A percentile compares a stretch with the other conserved stretches of the same genome.
phyloP scores from a whole-genome alignment of 2,888 invertebrate species.

The Oscheius sp. region DNA sequence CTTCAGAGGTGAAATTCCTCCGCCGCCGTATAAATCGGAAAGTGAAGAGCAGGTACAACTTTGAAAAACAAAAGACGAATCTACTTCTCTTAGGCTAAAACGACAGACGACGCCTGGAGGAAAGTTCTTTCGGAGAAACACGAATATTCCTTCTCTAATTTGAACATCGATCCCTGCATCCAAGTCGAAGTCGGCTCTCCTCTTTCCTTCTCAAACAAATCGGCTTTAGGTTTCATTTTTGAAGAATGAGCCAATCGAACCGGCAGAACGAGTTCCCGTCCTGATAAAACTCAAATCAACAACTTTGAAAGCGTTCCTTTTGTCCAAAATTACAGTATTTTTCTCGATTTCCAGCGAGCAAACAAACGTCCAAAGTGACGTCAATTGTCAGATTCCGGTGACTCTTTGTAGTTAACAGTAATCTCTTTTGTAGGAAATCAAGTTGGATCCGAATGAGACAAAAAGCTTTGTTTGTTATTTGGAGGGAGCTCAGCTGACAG shows the following conservation, averaged over 20 bases:
- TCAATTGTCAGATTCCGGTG: too few relatives aligned
- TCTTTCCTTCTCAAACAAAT: not conserved
- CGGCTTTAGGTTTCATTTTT: constrained; percentile 9
- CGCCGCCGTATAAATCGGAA: not conserved
- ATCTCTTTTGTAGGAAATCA: too few relatives aligned
- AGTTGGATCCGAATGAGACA: too few relatives aligned
- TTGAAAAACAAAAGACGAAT: not conserved
- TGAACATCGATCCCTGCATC: constrained; percentile 37
- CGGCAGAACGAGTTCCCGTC: not conserved
- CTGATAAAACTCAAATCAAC: not conserved
- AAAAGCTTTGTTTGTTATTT: too few relatives aligned
- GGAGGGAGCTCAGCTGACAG: too few relatives aligned
- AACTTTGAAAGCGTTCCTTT: too few relatives aligned
- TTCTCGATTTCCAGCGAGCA: too few relatives aligned
- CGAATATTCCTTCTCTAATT: constrained; percentile 30
- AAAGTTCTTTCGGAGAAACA: constrained; percentile 35
- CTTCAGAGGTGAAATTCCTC: constrained; percentile 8
- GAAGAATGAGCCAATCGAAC: not conserved
- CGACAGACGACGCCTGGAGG: constrained; percentile 36
- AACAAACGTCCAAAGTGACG: too few relatives aligned
- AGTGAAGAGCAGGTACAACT: constrained; percentile 4
- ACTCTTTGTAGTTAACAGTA: too few relatives aligned
- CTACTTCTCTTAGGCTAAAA: constrained; percentile 25
- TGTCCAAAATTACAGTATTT: too few relatives aligned
- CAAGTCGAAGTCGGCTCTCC: not conserved